Conservation (phyloP, 2,888 invertebrate genomes). For the Drosophila atripex region DNA sequence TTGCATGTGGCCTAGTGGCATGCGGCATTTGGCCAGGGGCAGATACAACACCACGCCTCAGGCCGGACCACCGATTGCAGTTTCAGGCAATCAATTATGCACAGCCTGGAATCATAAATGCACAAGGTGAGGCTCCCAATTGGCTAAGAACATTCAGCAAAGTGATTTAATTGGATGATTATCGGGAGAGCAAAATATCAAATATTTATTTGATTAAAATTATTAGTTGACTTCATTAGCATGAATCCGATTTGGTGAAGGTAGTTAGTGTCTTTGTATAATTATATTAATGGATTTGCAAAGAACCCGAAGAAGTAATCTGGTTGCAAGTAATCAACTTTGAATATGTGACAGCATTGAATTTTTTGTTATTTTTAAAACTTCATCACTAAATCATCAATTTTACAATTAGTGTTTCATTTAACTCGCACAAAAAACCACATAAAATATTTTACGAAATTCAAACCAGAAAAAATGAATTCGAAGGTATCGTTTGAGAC, state of each 20-base stretch:
- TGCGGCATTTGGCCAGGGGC: conserved; percentile 7
- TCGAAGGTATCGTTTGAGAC: conserved; percentile 98
- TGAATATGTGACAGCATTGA: neutral
- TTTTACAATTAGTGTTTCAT: neutral
- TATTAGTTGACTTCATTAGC: no score
- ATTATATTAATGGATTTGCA: no score
- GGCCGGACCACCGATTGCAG: conserved; percentile 12
- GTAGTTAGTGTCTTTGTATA: no score
- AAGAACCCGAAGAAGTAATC: no score
- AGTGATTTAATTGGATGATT: conserved; percentile 3
- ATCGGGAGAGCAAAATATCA: neutral
- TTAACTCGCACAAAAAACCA: neutral
- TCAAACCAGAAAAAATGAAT: conserved; percentile 45
- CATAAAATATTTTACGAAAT: neutral
- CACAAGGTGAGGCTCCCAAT: neutral
- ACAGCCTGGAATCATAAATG: conserved; percentile 8
- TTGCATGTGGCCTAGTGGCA: conserved; percentile 13
- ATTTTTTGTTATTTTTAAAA: neutral
- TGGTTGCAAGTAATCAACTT: neutral
- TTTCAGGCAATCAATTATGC: conserved; percentile 36
- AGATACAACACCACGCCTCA: neutral
- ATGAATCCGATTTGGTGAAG: no score
- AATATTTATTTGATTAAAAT: neutral
- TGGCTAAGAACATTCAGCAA: neutral
- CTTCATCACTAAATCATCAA: conserved; percentile 1